Conservation (phyloP, 2,113 vertebrate genomes). For the Pomatorhinus ruficollis region DNA sequence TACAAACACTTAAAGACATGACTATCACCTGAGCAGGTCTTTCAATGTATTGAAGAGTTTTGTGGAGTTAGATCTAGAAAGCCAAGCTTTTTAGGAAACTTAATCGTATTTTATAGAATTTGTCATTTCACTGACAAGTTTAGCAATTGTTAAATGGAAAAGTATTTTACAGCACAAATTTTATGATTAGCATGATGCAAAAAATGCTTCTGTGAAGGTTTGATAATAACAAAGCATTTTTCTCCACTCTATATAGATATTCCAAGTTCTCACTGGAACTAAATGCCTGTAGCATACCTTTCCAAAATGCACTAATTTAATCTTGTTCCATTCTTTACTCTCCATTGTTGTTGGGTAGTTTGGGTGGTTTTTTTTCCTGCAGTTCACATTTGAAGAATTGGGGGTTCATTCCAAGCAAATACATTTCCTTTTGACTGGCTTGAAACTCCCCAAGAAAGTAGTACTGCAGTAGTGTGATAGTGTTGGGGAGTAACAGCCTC, state of each 20-base stretch:
- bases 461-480: not conserved
- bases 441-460: not conserved
- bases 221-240: not conserved
- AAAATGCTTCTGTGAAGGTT: not conserved
- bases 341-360: not conserved
- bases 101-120: not conserved
- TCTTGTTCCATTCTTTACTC: not conserved
- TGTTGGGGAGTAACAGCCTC: not conserved
- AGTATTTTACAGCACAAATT: not conserved
- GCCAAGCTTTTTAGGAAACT: not conserved
- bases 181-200: not conserved
- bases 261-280: not conserved
- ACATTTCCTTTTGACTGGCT: not conserved
- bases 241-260: not conserved
- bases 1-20: not conserved
- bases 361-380: fast-evolving
- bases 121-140: not conserved
- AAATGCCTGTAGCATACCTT: not conserved
- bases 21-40: not conserved
- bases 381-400: not conserved
- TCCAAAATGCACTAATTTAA: not conserved
- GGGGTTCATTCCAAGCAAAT: not conserved
- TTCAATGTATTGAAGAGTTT: not conserved
- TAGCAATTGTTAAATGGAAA: not conserved
- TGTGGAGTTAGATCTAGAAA: not conserved